Conservation (phyloP, 2,888 invertebrate species). For the Cephus pulcher region DNA sequence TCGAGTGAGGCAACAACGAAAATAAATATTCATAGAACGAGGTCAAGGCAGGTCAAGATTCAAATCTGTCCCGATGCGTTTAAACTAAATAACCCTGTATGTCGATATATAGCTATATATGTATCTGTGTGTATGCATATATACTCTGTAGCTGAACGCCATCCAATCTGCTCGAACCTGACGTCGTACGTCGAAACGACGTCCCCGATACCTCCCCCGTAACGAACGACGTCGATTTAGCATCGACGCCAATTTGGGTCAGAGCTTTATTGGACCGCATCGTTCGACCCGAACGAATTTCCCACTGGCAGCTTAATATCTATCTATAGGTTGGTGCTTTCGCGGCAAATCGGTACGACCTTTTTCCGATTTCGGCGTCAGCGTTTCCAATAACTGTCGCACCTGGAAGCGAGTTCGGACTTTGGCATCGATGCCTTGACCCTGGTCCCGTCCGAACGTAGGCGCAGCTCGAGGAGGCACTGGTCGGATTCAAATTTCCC, state of each 20-base stretch:
- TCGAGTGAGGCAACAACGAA: background rate
- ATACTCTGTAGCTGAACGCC: background rate
- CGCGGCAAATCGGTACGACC: constrained; percentile 29
- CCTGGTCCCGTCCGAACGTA: background rate
- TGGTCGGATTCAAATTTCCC: no score
- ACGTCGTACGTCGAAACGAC: background rate
- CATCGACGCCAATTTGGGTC: constrained; percentile 52
- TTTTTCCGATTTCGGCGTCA: constrained; percentile 28
- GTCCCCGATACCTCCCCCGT: background rate
- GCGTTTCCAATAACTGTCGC: background rate
- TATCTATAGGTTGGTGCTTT: background rate
- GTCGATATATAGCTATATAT: background rate
- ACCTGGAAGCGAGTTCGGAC: background rate
- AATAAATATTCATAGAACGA: background rate
- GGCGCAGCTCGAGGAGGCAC: no score
- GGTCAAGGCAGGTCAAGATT: background rate
- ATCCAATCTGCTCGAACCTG: background rate
- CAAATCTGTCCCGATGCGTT: background rate
- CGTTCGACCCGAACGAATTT: constrained; percentile 30
- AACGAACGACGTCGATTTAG: constrained; percentile 35
- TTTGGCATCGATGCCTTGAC: background rate
- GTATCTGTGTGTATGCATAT: background rate
- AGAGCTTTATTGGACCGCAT: constrained; percentile 48
- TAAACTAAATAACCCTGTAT: background rate
- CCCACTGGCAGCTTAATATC: background rate